Evolutionary conservation across 2,797 vertebrate genomes (phyloP), one percentile per base, ranked within the genome.

Genomic region (Hydrocynus forskahlii): DNA sequence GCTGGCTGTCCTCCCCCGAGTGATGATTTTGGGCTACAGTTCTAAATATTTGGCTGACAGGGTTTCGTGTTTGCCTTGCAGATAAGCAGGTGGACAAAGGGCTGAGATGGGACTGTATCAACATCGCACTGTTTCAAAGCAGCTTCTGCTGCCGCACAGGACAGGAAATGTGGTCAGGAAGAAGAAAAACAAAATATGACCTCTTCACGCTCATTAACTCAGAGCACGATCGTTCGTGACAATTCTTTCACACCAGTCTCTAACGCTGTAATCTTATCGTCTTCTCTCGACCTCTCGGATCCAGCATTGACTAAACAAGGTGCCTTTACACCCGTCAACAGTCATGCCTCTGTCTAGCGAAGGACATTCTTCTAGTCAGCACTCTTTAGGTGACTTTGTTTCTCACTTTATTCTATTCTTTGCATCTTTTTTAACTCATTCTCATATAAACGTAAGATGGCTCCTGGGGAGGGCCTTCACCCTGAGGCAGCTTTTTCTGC

Each of bases 51-150:
- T 62, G 60, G n/a, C 29, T 57, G 55, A 62, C 68, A 23, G 6
- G 23, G 29, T 13, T 29, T 45, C 48, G 29, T 79, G 80, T 86
- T 86, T 84, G 66, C 25, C 45, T 45, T 82, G 71, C 52, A 79
- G 83, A 86, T 86, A 84, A 81, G 78, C 76, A 81, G 68, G 71
- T 68, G 64, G 55, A 84, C 69, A 81, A 40, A 40, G 43, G 60
- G 9, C 68, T 67, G 13, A 78, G 76, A 81, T 25, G 23, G 55
- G 63, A 19, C 13, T 48, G 80, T 3, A 73, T 62, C 81, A 83
- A 79, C 60, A 71, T 14, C 23, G 62, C 40, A 64, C 62, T 69
- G 69, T 75, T 59, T 54, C 48, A 57, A 19, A 13, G 40, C 40
- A 75, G 70, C 75, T 57, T 66, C 38, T 35, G 38, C 79, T 81